Conservation (phyloP, 2,888 invertebrate genomes). For the Rhamphomyia laevipes region DNA sequence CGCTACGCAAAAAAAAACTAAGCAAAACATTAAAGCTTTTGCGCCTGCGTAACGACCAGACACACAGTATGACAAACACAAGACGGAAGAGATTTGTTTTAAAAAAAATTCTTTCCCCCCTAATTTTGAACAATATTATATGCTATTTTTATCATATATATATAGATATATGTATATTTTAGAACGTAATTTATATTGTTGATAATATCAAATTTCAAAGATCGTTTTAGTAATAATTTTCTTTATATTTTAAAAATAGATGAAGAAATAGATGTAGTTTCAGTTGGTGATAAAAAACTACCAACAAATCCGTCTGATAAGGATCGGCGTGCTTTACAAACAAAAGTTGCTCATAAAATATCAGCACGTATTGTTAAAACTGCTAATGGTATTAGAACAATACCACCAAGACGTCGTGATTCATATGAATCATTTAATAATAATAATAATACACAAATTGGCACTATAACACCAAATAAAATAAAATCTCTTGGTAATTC, state of each 20-base stretch:
- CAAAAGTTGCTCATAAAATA: conserved; percentile 48
- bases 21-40: too few relatives aligned
- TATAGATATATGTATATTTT: too few relatives aligned
- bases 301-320: conserved; percentile 59
- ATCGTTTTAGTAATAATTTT: background rate
- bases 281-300: conserved; percentile 48
- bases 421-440: conserved; percentile 22
- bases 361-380: conserved; percentile 29
- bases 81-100: too few relatives aligned
- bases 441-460: conserved; percentile 20
- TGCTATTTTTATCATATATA: too few relatives aligned
- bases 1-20: too few relatives aligned
- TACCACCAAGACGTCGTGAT: conserved; percentile 23
- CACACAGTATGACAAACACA: too few relatives aligned
- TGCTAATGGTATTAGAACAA: conserved; percentile 24
- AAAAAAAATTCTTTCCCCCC: too few relatives aligned
- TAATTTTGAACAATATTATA: too few relatives aligned
- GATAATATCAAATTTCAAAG: too few relatives aligned
- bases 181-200: too few relatives aligned
- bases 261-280: conserved; percentile 78
- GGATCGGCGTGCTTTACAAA: conserved; percentile 53
- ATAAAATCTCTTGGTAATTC: conserved; percentile 19
- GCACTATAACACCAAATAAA: conserved; percentile 31
- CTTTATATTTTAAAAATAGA: conserved; percentile 21
- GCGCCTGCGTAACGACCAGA: too few relatives aligned